Evolutionary conservation across 2,113 vertebrate species (phyloP).

Genomic region (Toxotes chatareus): DNA sequence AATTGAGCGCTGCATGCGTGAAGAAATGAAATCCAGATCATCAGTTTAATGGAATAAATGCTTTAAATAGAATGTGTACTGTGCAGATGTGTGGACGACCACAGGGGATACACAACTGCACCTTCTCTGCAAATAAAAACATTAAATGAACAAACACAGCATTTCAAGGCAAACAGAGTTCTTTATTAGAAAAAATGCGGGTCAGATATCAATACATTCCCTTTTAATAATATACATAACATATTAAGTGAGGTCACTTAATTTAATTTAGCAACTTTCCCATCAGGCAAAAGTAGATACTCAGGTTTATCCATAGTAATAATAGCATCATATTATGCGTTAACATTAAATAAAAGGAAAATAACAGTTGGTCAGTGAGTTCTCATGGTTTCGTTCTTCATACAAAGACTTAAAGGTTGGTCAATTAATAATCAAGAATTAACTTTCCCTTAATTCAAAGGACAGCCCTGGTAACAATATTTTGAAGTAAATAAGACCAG

Average conservation of each 20-base stretch:
- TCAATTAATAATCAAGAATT: not conserved
- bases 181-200: constrained; percentile 41
- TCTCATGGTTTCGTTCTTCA: not conserved
- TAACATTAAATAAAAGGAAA: not conserved
- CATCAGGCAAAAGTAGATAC: not conserved
- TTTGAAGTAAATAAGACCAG: not conserved
- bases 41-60: not conserved
- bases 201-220: not conserved
- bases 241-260: not conserved
- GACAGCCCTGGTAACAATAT: not conserved
- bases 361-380: not conserved
- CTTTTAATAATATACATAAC: constrained; percentile 17
- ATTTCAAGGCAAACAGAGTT: not conserved
- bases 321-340: not conserved
- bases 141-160: not conserved
- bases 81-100: not conserved
- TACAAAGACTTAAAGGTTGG: not conserved
- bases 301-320: not conserved
- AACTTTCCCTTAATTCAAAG: not conserved
- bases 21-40: not conserved
- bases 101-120: not conserved
- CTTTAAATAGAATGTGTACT: not conserved
- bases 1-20: not conserved
- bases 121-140: not conserved
- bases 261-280: not conserved